Evolutionary conservation across 2,888 invertebrate genomes (phyloP).

Genomic region (Myopa tessellatipennis): DNA sequence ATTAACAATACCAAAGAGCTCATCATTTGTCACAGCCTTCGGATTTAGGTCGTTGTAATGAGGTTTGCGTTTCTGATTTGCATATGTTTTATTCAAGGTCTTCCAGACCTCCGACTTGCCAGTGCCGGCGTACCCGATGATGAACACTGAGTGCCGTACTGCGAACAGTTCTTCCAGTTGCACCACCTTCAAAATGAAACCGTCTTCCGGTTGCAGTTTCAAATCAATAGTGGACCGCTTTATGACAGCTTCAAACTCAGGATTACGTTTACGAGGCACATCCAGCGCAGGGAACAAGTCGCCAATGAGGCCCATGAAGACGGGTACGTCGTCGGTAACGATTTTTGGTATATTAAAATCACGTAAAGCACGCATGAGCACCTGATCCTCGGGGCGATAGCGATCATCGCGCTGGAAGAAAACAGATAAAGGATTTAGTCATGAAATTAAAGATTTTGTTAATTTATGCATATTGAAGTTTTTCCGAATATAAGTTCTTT

Average conservation of each 20-base stretch:
- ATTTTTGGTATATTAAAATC: conserved; percentile 97
- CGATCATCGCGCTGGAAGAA: conserved; percentile 75
- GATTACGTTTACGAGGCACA: conserved; percentile 87
- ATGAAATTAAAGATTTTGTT: not conserved
- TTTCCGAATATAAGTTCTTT: too few relatives aligned
- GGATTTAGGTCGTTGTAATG: conserved; percentile 92
- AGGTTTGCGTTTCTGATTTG: conserved; percentile 84
- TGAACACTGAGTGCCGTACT: conserved; percentile 93
- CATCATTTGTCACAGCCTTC: conserved; percentile 95
- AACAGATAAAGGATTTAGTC: not conserved
- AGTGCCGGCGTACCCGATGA: conserved; percentile 87
- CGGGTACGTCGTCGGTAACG: conserved; percentile 89
- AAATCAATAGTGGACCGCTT: conserved; percentile 83
- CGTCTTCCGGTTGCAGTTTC: conserved; percentile 90
- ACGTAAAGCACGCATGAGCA: conserved; percentile 90
- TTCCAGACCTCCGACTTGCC: conserved; percentile 96
- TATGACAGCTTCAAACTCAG: conserved; percentile 85
- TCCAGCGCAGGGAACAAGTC: conserved; percentile 93
- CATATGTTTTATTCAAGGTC: conserved; percentile 85
- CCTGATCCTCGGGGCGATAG: conserved; percentile 88
- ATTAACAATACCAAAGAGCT: conserved; percentile 93
- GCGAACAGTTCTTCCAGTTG: conserved; percentile 93
- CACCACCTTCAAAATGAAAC: conserved; percentile 87
- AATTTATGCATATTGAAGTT: too few relatives aligned
- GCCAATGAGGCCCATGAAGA: conserved; percentile 94